Conservation (phyloP, 1,140 invertebrate genomes). For the Ceratosolen fusciceps region DNA sequence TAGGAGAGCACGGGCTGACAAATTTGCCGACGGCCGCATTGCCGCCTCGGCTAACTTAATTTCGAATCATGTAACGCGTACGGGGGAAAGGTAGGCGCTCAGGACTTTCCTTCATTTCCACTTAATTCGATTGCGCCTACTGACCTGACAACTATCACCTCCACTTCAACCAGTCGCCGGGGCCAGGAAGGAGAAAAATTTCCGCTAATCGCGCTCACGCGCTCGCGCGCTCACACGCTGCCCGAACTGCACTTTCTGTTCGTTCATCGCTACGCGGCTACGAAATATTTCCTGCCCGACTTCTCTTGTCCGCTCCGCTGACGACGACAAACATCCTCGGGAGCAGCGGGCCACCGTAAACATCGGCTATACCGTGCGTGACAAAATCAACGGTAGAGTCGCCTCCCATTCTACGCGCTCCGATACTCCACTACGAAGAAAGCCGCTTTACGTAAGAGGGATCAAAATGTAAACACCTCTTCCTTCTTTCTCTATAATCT, state of each 20-base stretch:
- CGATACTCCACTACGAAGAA: too few relatives aligned
- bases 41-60: constrained; percentile 29
- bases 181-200: constrained; percentile 16
- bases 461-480: too few relatives aligned
- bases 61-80: constrained; percentile 37
- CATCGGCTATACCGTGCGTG: not conserved
- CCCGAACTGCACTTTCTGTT: constrained; percentile 33
- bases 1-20: too few relatives aligned
- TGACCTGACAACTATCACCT: constrained; percentile 51
- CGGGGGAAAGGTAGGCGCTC: constrained; percentile 25
- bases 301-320: not conserved
- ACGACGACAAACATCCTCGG: not conserved
- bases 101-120: constrained; percentile 48
- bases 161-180: constrained; percentile 32
- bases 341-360: not conserved
- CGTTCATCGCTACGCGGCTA: not conserved
- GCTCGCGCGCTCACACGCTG: too few relatives aligned
- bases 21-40: constrained; percentile 29
- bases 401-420: too few relatives aligned
- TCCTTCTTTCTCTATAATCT: too few relatives aligned
- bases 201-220: constrained; percentile 20
- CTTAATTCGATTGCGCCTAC: constrained; percentile 49
- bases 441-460: too few relatives aligned
- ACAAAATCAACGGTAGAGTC: too few relatives aligned
- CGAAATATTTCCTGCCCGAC: not conserved